Base-by-base conservation (phyloP, 2,888 invertebrate genomes). In the Ganaspis brasiliensis region DNA sequence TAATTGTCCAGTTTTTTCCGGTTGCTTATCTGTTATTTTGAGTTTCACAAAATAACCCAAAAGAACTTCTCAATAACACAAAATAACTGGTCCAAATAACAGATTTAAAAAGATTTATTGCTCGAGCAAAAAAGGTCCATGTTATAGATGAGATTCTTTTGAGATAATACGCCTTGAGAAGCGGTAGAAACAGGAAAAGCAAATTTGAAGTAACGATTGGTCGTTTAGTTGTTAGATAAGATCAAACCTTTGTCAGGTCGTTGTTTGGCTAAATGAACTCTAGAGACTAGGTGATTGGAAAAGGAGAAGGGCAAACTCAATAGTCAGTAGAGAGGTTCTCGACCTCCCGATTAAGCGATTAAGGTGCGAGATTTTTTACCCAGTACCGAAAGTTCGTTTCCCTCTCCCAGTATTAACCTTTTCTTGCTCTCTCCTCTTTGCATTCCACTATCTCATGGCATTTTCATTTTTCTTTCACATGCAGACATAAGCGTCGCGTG, bases 401-500 rank as follows among this genome's bases (percentile, higher is more conserved):
- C 61, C 61, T 61, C 16, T 61, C 19, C n/a, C 35, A 19, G 31
- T 61, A 31, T 61, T 61, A 35, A 61, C 61, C 61, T 61, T 59
- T 61, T 37, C 61, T 61, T 31, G 19, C 35, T 61, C 35, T 61
- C 61, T 61, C 61, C 37, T 61, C 61, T 61, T 19, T 37, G 37
- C 19, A 31, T 37, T 61, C 61, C 35, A 61, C 35, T 61, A n/a
- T 35, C 35, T 35, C 35, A 31, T 61, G 61, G 35, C 35, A 61
- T 61, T 61, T 61, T 61, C 61, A 35, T 78, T 79, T 80, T 78
- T 72, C 59, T 76, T 75, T 77, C 79, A 52, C 79, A 79, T 79
- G 85, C 85, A 83, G 79, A 84, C 84, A 81, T 79, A 82, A 84
- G 82, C 81, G 76, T 84, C 82, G 84, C 81, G 78, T 74, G 84